Base-by-base conservation (phyloP, 2,797 vertebrate genomes). In the Coregonus suidteri region DNA sequence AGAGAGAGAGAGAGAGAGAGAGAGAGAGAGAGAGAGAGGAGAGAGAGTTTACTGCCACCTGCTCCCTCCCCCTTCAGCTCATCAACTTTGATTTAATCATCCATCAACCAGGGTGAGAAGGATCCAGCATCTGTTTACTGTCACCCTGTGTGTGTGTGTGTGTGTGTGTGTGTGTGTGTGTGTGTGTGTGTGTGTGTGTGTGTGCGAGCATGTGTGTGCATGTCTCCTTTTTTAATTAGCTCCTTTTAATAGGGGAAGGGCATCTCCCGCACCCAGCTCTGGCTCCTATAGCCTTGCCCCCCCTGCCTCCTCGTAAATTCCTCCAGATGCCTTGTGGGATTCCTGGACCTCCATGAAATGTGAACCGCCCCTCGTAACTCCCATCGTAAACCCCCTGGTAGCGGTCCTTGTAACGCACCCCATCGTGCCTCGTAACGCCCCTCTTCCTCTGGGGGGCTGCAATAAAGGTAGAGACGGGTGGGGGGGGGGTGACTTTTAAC, bases 281-380 rank as follows among this genome's bases (percentile, higher is more conserved):
- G 16, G 75, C 78, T 72, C 25, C 84, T 74, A 69, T 75, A 74
- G n/a, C 77, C 79, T 6, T 20, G 9, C 20, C 74, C 35, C 82
- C 81, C 74, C 83, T 80, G 78, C 76, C 80, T 89, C 83, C 81
- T 93, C 90, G 86, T 81, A 93, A 94, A 94, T 95, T 92, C 90
- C 90, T 90, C 86, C 90, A 92, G 90, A 92, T 91, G 88, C 89
- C 92, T 90, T 86, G 86, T 89, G 88, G 90, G 91, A 93, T 90
- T 95, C 93, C 92, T 92, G 86, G 92, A 90, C 88, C 91, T 90
- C 91, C 91, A 71, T 94, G 93, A 94, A 95, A 95, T 90, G 93
- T 84, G 88, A 90, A 93, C 92, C 91, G 89, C 92, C 90, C 89
- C 93, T 91, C 91, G 82, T 93, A 93, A 92, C 88, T 88, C 81